These are phyloP conservation scores for Bufo gargarizans DNA, from an alignment of 2,113 vertebrate species.

Conservation along the genomic window DNA sequence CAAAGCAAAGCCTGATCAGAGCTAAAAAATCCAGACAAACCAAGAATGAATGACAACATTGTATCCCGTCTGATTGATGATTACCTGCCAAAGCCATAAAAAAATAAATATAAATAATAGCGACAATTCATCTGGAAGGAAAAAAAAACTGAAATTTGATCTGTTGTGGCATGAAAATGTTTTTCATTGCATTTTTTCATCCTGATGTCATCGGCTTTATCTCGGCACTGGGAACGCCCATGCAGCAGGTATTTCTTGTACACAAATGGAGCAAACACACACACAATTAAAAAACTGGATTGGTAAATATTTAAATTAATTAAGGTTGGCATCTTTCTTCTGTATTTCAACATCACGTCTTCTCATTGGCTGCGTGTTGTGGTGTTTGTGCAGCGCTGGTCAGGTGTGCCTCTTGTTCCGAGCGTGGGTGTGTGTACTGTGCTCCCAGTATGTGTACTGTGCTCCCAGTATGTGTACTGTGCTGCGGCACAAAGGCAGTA, in stretches of 20 bases:
- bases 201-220: constrained; percentile 81
- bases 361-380: constrained; percentile 21
- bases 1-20: neutral
- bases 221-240: constrained; percentile 85
- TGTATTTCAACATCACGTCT: constrained; percentile 29
- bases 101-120: constrained; percentile 8
- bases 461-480: neutral
- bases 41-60: neutral
- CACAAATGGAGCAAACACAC: constrained; percentile 75
- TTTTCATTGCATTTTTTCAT: constrained; percentile 95
- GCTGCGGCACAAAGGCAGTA: constrained; percentile 10
- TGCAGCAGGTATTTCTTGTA: constrained; percentile 78
- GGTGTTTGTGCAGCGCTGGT: constrained; percentile 45
- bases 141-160: constrained; percentile 81
- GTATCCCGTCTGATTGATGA: neutral
- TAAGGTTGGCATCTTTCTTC: constrained; percentile 65
- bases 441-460: neutral
- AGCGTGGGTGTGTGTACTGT: constrained; percentile 49
- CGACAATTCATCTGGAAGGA: neutral
- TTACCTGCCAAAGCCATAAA: neutral
- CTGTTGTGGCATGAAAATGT: constrained; percentile 91
- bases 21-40: neutral
- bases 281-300: constrained; percentile 72
- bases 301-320: constrained; percentile 71
- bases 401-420: constrained; percentile 44